Percentiles rank a stretch among this genome's conserved stretches.
These are phyloP conservation scores for Hololepta plana DNA, from an alignment of 2,888 invertebrate genomes.

Conservation along the genomic window DNA sequence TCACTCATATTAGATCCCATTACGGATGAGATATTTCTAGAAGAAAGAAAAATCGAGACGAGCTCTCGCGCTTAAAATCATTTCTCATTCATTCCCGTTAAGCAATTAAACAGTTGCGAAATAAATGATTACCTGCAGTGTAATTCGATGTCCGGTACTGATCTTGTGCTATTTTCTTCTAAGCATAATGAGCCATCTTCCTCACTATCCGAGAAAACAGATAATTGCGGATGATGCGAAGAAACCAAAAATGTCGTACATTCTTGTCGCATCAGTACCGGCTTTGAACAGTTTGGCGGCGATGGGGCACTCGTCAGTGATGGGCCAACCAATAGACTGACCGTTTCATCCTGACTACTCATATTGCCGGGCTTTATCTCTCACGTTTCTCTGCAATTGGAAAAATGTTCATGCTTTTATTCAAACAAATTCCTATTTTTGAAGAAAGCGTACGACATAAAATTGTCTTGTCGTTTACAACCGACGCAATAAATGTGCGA, in stretches of 20 bases:
- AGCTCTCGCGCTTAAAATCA: too few relatives aligned
- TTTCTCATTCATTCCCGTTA: too few relatives aligned
- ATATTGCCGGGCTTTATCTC: slow-evolving; percentile 15
- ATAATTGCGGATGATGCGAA: slow-evolving; percentile 47
- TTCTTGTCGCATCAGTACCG: slow-evolving; percentile 71
- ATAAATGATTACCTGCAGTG: slow-evolving; percentile 41
- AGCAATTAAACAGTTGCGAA: too few relatives aligned
- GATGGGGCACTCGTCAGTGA: slow-evolving; percentile 32
- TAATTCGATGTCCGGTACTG: slow-evolving; percentile 67
- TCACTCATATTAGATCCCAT: too few relatives aligned
- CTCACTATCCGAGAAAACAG: slow-evolving; percentile 59
- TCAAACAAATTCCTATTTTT: too few relatives aligned
- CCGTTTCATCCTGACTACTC: slow-evolving; percentile 66
- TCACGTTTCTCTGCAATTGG: slow-evolving; percentile 9
- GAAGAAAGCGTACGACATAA: too few relatives aligned
- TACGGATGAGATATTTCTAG: too few relatives aligned
- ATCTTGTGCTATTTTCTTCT: slow-evolving; percentile 52
- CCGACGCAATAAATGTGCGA: too few relatives aligned
- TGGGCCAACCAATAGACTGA: slow-evolving; percentile 54
- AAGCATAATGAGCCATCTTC: slow-evolving; percentile 48
- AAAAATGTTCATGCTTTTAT: too few relatives aligned
- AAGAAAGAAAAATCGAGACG: too few relatives aligned
- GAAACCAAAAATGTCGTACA: slow-evolving; percentile 61
- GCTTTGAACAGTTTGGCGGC: slow-evolving; percentile 41
- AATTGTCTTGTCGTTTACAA: too few relatives aligned